Base-by-base conservation (phyloP, 1,140 invertebrate genomes). In the Cydia amplana region DNA sequence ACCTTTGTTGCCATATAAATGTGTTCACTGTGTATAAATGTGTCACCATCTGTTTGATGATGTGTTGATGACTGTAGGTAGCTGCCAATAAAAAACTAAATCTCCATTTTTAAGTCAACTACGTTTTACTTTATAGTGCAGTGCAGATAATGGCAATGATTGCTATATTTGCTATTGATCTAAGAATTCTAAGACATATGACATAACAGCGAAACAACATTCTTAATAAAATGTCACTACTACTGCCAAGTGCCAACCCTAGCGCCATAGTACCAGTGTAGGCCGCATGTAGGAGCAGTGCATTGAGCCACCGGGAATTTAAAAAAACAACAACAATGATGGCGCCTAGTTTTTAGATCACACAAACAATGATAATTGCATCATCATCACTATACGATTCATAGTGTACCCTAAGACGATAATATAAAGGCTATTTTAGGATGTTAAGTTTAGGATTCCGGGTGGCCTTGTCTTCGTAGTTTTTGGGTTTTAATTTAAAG, bases 201-300 rank as follows among this genome's bases (percentile, higher is more conserved):
- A 5, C 6, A 32, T 32, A 32, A 32, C 32, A 6, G 32, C 32
- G 32, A 32, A 32, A 32, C 32, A 32, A 32, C 6, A 32, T 32
- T 32, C 32, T 32, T 28, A 28, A 28, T 28, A 28, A 28, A 4
- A 28, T 0, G 5, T 32, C 32, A 32, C 5, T 6, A 32, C 32
- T 6, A 32, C 32, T 32, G 32, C 5, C 32, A 32, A 32, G 5
- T 32, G 32, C 5, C 32, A 32, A 32, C 75, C 75, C 75, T 76
- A 72, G 72, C 23, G 73, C 64, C 75, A 75, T 65, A 67, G 75
- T 70, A 73, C 10, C 40, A 77, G 12, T 67, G 80, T 86, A 84
- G 84, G 84, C 75, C 12, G 79, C 74, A 80, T 79, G 82, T 82
- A 76, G 82, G 82, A 76, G 82, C 80, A 78, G 79, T 76, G 78